These are phyloP conservation scores for Hepsetus odoe DNA, from an alignment of 2,113 vertebrate species.

Conservation along the genomic window DNA sequence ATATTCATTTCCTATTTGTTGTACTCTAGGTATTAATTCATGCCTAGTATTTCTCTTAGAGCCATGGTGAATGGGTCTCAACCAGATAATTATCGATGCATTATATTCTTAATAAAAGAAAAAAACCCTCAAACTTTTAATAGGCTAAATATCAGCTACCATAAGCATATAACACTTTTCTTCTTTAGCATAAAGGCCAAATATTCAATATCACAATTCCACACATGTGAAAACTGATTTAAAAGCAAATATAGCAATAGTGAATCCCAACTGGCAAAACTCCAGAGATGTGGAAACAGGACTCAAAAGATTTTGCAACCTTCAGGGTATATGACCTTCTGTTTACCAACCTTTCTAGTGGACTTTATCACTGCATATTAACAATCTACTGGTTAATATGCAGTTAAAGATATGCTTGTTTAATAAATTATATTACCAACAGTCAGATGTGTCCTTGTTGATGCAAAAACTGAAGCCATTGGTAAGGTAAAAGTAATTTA, in stretches of 20 bases:
- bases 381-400: no score
- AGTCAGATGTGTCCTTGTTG: background rate
- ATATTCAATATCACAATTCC: background rate
- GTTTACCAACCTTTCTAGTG: background rate
- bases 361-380: background rate
- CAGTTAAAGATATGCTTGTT: background rate
- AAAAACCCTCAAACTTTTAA: no score
- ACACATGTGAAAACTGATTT: background rate
- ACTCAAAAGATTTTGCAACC: background rate
- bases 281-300: conserved; percentile 1
- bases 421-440: background rate
- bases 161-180: background rate
- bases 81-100: no score
- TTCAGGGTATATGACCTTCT: conserved; percentile 10
- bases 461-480: background rate
- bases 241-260: background rate
- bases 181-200: background rate
- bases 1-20: no score
- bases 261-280: background rate
- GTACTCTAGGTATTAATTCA: no score
- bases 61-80: no score
- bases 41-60: no score
- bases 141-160: no score
- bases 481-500: no score
- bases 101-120: background rate